These are phyloP conservation scores for Rapana venosa DNA, from an alignment of 2,888 invertebrate species.

Conservation along the genomic window DNA sequence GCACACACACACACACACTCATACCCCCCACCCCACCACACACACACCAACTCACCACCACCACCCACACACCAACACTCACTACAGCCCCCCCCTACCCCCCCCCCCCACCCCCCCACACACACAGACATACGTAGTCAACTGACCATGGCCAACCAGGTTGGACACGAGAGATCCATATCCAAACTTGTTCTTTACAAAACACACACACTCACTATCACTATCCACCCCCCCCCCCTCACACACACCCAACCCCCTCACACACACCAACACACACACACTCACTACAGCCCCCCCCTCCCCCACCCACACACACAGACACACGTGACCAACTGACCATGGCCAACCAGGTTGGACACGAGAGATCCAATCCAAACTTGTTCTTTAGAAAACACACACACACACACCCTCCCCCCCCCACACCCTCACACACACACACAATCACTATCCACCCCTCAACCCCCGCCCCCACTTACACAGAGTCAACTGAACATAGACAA, in stretches of 20 bases:
- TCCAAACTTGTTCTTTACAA: slow-evolving; percentile 91
- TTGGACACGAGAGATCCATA: slow-evolving; percentile 94
- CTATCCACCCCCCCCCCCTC: too few relatives aligned
- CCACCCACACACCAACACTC: neutral
- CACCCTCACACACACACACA: neutral
- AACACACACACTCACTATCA: too few relatives aligned
- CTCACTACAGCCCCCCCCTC: neutral
- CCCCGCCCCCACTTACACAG: neutral
- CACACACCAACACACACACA: too few relatives aligned
- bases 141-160: slow-evolving; percentile 90
- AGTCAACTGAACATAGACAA: slow-evolving; percentile 87
- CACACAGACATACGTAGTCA: too few relatives aligned
- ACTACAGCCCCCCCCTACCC: neutral
- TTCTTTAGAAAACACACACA: too few relatives aligned
- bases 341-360: too few relatives aligned
- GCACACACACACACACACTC: slow-evolving; percentile 1
- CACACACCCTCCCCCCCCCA: neutral
- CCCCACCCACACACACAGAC: neutral
- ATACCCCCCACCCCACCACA: neutral
- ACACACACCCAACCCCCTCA: too few relatives aligned
- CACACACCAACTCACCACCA: neutral
- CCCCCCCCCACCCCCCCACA: neutral
- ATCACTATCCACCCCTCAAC: neutral
- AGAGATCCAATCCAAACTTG: too few relatives aligned
- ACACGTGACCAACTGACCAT: too few relatives aligned